Evolutionary conservation across 2,888 invertebrate species (phyloP), one percentile per base, ranked within the genome.

Genomic region (Himalopsyche tibetana): DNA sequence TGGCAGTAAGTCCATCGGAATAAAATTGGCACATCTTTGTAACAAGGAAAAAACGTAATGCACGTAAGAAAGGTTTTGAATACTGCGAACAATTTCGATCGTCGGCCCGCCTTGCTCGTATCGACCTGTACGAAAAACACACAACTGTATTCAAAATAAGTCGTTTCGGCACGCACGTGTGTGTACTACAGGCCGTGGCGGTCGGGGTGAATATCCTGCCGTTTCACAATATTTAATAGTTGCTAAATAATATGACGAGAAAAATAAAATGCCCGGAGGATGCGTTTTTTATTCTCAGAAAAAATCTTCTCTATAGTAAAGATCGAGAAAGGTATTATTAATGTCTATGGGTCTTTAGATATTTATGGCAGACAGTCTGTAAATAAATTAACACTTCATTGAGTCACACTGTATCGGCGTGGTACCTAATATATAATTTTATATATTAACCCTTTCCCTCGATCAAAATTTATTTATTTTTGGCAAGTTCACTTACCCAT

Each of bases 131-230:
- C 38, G 74, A 36, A 36, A 74, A 74, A 74, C 36, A 74, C 36
- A 74, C 9, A 69, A 74, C 74, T 74, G 36, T 74, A 74, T 74
- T 74, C 74, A 74, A 74, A 74, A 74, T 74, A 74, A 74, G 74
- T 36, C 28, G 28, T 9, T 4, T 12, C 74, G 36, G 15, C 74
- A 74, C 74, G 74, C 74, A 74, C 36, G 28, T 15, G 36, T 36
- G 63, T 63, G 28, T 28, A 74, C 36, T 74, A 19, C 38, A 38
- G 15, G 74, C 38, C 38, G 74, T 38, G 74, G 74, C 38, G 15
- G 74, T 15, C 38, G 74, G 74, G 74, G 74, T 74, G 74, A 74
- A 74, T 74, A 74, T 36, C 28, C 74, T 28, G 38, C 36, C 74
- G 36, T 19, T 74, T 38, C 74, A 74, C 69, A 38, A 74, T 36